Conservation (phyloP, 2,113 vertebrate genomes). For the Ophthalmolycus amberensis region DNA sequence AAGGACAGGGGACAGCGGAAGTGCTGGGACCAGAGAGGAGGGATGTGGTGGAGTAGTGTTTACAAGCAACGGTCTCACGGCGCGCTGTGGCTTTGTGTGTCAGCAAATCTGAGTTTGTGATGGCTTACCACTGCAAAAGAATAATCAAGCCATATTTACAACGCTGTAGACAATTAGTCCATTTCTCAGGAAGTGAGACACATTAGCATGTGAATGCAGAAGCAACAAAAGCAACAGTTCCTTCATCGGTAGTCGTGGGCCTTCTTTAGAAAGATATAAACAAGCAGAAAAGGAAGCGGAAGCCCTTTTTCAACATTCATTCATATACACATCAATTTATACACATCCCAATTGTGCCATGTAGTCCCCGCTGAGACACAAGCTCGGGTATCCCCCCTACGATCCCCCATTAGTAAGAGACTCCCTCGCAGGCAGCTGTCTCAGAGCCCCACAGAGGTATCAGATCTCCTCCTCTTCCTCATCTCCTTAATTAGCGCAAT, state of each 20-base stretch:
- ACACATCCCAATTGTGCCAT: slow-evolving; percentile 27
- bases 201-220: slow-evolving; percentile 13
- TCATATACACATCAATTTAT: slow-evolving; percentile 11
- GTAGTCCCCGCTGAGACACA: slow-evolving; percentile 38
- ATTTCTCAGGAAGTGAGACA: slow-evolving; percentile 55
- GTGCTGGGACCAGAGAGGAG: slow-evolving; percentile 48
- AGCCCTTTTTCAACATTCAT: slow-evolving; percentile 18
- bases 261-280: slow-evolving; percentile 31
- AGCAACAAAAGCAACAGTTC: slow-evolving; percentile 31
- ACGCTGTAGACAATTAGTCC: slow-evolving; percentile 28
- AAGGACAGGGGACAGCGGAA: slow-evolving; percentile 28
- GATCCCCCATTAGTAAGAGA: slow-evolving; percentile 58
- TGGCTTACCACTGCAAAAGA: slow-evolving; percentile 51
- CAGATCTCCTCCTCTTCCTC: slow-evolving; percentile 68
- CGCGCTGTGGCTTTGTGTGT: slow-evolving; percentile 52
- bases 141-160: slow-evolving; percentile 63
- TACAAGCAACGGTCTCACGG: slow-evolving; percentile 50
- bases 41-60: slow-evolving; percentile 73
- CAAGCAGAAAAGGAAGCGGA: slow-evolving; percentile 33
- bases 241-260: not conserved
- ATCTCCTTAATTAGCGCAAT: slow-evolving; percentile 80
- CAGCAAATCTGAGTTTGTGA: slow-evolving; percentile 51
- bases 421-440: slow-evolving; percentile 71
- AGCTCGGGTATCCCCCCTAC: slow-evolving; percentile 49
- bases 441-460: slow-evolving; percentile 68